A percentile compares a stretch with the other conserved stretches of the same genome.
These are phyloP conservation scores for Pygoscelis antarcticus DNA, from an alignment of 2,113 vertebrate genomes.

Conservation along the genomic window DNA sequence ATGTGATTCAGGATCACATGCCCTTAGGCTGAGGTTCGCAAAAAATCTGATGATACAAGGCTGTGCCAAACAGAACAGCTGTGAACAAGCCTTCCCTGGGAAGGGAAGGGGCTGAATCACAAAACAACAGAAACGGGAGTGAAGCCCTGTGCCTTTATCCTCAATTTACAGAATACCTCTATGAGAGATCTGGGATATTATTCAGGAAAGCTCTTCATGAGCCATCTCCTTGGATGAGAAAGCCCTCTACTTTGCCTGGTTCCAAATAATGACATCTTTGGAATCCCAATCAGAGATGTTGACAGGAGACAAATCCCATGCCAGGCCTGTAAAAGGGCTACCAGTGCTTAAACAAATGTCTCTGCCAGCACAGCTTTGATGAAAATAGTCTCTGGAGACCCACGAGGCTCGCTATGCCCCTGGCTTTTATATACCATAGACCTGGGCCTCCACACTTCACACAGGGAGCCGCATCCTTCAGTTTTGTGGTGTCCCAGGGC, in stretches of 20 bases:
- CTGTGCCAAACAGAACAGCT: neutral
- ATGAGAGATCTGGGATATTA: neutral
- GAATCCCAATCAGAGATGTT: neutral
- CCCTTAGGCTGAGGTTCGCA: neutral
- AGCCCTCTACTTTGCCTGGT: neutral
- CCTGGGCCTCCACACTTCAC: neutral
- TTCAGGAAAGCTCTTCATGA: neutral
- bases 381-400: neutral
- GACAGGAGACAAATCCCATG: neutral
- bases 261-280: neutral
- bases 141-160: neutral
- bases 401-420: fast-evolving
- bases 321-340: neutral
- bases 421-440: neutral
- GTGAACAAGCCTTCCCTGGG: neutral
- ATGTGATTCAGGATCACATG: neutral
- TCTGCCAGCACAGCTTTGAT: neutral
- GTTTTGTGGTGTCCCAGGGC: neutral
- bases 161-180: neutral
- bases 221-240: neutral
- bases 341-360: neutral
- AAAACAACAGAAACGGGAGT: neutral
- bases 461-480: neutral
- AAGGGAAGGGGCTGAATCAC: neutral
- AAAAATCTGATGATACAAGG: neutral